Percentiles rank a stretch among this genome's conserved stretches.
Evolutionary conservation across 2,113 vertebrate species (phyloP).

Genomic region (Aptenodytes forsteri): DNA sequence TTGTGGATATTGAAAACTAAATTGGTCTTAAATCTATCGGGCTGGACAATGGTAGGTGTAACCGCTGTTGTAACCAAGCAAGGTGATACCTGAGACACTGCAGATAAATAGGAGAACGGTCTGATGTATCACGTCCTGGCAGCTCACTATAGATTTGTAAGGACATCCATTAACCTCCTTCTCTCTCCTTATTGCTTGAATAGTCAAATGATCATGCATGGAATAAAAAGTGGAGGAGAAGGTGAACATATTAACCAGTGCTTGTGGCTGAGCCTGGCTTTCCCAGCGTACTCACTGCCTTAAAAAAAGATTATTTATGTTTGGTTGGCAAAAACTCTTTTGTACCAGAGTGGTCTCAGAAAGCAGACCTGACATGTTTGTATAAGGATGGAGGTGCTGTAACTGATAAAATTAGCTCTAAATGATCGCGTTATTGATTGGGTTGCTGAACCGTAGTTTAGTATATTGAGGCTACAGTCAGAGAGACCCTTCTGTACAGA

Average conservation of each 20-base stretch:
- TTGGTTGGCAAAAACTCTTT: neutral
- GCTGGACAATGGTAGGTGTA: neutral
- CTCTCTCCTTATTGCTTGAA: neutral
- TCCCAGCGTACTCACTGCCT: neutral
- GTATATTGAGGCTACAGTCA: neutral
- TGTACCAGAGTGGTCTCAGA: neutral
- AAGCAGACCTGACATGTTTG: neutral
- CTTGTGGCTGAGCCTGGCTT: neutral
- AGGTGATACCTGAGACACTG: neutral
- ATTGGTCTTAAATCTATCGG: neutral
- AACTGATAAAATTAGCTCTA: neutral
- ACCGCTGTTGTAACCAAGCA: neutral
- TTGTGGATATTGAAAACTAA: neutral
- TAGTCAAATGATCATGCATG: neutral
- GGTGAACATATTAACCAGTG: neutral
- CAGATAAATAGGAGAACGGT: neutral
- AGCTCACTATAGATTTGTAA: neutral
- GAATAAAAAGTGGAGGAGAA: neutral
- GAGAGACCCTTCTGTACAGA: neutral
- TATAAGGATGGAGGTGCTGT: neutral
- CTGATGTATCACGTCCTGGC: neutral
- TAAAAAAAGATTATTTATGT: neutral
- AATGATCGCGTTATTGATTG: neutral
- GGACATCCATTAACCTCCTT: neutral
- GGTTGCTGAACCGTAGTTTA: neutral